Percentiles rank a stretch among this genome's conserved stretches.
Evolutionary conservation across 1,140 invertebrate species (phyloP).

Genomic region (Heterodera carotae): DNA sequence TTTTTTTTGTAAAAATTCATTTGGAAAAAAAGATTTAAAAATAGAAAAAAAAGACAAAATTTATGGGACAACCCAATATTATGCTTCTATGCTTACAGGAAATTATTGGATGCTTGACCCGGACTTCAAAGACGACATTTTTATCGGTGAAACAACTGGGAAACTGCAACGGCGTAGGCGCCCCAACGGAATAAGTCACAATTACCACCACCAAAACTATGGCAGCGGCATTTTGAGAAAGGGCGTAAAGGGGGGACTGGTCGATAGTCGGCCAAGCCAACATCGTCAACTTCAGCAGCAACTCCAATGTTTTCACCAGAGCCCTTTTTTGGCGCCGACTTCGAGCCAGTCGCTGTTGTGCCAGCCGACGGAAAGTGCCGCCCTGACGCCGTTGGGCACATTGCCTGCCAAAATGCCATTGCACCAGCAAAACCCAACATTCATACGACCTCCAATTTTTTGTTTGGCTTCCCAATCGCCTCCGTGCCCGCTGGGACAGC

Average conservation of each 20-base stretch:
- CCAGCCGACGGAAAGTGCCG: neutral
- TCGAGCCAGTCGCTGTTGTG: neutral
- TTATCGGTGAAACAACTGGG: conserved; percentile 44
- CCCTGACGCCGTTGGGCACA: neutral
- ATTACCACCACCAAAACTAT: neutral
- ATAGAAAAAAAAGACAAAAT: neutral
- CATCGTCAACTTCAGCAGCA: neutral
- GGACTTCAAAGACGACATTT: conserved; percentile 46
- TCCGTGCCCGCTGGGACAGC: neutral
- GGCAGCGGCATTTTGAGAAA: neutral
- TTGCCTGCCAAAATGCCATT: neutral
- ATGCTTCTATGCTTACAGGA: conserved; percentile 17
- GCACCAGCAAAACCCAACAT: neutral
- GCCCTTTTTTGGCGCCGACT: neutral
- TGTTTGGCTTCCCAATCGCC: neutral
- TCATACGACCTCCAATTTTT: neutral
- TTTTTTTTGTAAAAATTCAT: too few species aligned
- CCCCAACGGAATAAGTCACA: neutral
- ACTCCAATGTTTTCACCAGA: neutral
- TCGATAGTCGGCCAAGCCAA: neutral
- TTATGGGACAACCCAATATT: neutral
- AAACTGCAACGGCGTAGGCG: conserved; percentile 38
- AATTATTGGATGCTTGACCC: conserved; percentile 53
- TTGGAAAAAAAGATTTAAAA: too few species aligned
- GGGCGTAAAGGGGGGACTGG: neutral